phyloP scores from a whole-genome alignment of 2,797 vertebrate species.

The Falco novaeseelandiae region DNA sequence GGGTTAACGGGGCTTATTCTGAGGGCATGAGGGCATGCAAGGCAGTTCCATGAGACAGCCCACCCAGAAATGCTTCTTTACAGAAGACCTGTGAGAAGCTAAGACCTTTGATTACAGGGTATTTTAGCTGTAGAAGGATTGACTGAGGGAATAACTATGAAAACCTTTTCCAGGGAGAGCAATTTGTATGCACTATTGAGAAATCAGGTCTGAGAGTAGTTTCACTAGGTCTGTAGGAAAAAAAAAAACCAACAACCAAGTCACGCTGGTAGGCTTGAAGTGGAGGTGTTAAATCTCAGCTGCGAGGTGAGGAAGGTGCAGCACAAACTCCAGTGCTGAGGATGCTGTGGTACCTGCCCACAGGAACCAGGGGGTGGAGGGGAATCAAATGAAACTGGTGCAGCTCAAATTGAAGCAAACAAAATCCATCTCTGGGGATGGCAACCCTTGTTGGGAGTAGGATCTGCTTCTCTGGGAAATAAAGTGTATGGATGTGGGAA shows the following conservation, averaged over 20 bases:
- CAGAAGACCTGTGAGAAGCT: slow-evolving; percentile 11
- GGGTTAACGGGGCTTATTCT: background rate
- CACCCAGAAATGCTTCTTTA: background rate
- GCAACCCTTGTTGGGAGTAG: background rate
- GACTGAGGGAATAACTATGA: background rate
- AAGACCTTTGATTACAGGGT: slow-evolving; percentile 15
- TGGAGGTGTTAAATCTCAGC: background rate
- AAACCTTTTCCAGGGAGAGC: slow-evolving; percentile 37
- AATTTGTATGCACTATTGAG: slow-evolving; percentile 16
- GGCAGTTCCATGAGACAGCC: background rate
- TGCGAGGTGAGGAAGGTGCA: background rate
- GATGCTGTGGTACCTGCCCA: background rate
- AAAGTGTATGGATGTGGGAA: background rate
- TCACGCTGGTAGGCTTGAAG: background rate
- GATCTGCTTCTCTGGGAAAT: background rate
- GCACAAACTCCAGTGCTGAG: background rate
- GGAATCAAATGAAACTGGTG: background rate
- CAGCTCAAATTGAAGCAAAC: background rate
- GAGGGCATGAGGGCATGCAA: background rate
- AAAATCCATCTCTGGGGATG: background rate
- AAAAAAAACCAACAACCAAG: background rate
- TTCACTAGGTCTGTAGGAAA: background rate
- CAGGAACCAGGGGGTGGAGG: accelerated
- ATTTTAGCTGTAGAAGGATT: background rate
- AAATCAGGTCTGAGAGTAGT: slow-evolving; percentile 20